Evolutionary conservation across 2,888 invertebrate genomes (phyloP).

Genomic region (Gastrophysa polygoni): DNA sequence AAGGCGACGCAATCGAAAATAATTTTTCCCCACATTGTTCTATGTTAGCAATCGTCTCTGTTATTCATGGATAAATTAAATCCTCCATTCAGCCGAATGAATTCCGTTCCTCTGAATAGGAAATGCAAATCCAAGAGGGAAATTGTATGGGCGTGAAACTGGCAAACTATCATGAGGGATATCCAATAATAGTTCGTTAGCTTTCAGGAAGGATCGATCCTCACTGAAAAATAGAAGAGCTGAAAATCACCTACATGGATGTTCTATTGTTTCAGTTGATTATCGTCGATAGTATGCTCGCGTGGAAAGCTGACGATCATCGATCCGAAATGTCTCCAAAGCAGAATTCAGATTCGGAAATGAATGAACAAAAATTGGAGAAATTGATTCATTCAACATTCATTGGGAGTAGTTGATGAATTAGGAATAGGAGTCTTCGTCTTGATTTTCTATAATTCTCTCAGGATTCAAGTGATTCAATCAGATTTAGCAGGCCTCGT

Average conservation of each 20-base stretch:
- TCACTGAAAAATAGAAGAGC: neutral
- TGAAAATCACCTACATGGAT: neutral
- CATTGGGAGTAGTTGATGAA: no score
- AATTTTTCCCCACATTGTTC: neutral
- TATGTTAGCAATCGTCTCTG: neutral
- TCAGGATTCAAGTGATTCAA: no score
- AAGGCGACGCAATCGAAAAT: neutral
- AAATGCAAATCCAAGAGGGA: neutral
- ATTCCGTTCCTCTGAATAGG: neutral
- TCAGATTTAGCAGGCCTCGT: no score
- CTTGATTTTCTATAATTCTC: no score
- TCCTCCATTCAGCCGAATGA: neutral
- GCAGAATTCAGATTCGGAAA: no score
- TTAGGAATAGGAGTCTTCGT: no score
- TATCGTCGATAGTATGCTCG: neutral
- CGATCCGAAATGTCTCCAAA: no score
- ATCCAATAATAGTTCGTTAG: neutral
- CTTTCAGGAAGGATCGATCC: neutral
- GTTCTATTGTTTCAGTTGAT: neutral
- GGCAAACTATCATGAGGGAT: neutral
- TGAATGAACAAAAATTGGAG: no score
- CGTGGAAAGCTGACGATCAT: neutral
- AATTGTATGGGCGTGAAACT: neutral
- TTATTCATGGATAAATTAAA: neutral
- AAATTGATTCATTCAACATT: no score